Evolutionary conservation across 1,140 invertebrate genomes (phyloP), one percentile per base, ranked within the genome.

Genomic region (Nylanderia fulva): DNA sequence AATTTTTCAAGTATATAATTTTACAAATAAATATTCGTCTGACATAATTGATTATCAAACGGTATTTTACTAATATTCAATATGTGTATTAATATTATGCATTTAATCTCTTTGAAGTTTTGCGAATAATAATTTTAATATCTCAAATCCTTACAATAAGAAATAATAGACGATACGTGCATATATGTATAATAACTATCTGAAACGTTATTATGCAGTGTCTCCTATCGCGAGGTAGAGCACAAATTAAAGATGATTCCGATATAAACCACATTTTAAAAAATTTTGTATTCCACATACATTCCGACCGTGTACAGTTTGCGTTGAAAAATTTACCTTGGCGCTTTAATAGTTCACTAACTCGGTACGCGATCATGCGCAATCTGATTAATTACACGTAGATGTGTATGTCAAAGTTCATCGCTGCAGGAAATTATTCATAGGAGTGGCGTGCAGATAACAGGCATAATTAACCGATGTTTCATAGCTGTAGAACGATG

Each of bases 401-500:
- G 52, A 79, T 71, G 48, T 80, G 64, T 80, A 69, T 69, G 66
- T 82, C 77, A 82, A 82, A 82, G 77, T 82, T 82, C 66, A 82
- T 82, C 66, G 77, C 77, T 36, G 64, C 64, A 82, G 77, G 77
- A 82, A 71, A 82, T 82, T 82, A 82, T 82, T 82, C 77, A 82
- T 82, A 71, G 64, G 58, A 82, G 77, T 82, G 66, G 77, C 77
- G 77, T 82, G 77, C 77, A 82, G 77, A 82, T 82, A 82, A 82
- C 77, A 82, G 77, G 64, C 77, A 82, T 82, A 82, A 82, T 82
- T 82, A 82, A 82, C 77, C 64, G 77, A 82, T 82, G 77, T 82
- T 82, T 71, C 64, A 82, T 82, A 58, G 64, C 66, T 29, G 15
- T 82, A 82, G 77, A 71, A 82, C 52, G 77, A 58, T 82, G 71